Conservation (phyloP, 2,797 vertebrate species). For the Peromyscus melanophrys region DNA sequence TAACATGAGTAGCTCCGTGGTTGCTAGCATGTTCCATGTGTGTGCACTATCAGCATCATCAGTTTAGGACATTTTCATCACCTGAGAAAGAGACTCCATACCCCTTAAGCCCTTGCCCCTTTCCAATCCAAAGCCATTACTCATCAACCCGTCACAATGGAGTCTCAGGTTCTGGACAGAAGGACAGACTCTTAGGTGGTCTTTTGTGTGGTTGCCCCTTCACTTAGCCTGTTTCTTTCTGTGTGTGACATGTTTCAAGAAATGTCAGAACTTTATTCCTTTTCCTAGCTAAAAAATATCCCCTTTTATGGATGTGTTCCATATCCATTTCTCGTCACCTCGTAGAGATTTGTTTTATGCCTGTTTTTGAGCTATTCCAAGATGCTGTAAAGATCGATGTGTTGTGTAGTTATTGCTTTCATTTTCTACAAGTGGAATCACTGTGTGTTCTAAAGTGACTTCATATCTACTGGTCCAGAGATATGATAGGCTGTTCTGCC, state of each 20-base stretch:
- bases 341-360: not conserved
- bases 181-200: not conserved
- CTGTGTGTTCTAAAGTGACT: fast-evolving
- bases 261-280: not conserved
- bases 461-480: not conserved
- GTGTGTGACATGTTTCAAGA: not conserved
- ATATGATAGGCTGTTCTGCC: not conserved
- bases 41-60: fast-evolving
- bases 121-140: not conserved
- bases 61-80: not conserved
- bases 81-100: not conserved
- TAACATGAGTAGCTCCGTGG: not conserved
- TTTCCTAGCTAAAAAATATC: not conserved
- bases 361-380: not conserved
- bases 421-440: not conserved
- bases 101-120: not conserved
- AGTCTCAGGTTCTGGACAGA: not conserved
- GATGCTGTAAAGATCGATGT: fast-evolving
- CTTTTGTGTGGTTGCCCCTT: not conserved
- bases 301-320: fast-evolving
- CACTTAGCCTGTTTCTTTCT: not conserved
- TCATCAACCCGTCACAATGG: fast-evolving
- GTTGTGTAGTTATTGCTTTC: not conserved
- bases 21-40: no score
- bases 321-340: fast-evolving